Conservation (phyloP, 2,113 vertebrate genomes). For the Carlito syrichta region DNA sequence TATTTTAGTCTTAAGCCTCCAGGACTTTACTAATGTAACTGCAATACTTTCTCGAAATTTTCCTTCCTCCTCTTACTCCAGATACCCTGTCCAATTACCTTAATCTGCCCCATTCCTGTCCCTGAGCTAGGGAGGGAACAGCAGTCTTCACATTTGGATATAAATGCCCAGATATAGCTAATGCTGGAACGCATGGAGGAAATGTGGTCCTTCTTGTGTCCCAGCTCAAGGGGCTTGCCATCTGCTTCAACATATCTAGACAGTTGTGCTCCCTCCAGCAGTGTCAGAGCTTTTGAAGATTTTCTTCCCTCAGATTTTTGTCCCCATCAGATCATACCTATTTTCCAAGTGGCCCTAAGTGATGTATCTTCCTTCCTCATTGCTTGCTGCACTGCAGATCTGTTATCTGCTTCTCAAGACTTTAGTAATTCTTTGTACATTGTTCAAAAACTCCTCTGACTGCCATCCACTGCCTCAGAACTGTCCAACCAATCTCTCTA, state of each 20-base stretch:
- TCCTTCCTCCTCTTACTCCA: not conserved
- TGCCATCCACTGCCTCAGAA: not conserved
- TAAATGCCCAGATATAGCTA: not conserved
- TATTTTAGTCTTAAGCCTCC: too few species aligned
- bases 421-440: not conserved
- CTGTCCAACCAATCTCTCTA: not conserved
- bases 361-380: not conserved
- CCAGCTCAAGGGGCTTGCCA: not conserved
- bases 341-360: not conserved
- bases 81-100: not conserved
- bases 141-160: not conserved
- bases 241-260: fast-evolving
- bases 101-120: not conserved
- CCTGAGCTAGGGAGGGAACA: not conserved
- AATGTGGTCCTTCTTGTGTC: not conserved
- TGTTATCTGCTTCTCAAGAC: not conserved
- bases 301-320: not conserved
- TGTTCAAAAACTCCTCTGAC: not conserved
- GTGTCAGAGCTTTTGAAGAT: not conserved
- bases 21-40: not conserved
- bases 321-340: not conserved
- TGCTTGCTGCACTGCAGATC: not conserved
- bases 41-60: not conserved
- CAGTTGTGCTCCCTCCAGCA: not conserved
- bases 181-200: not conserved